Conservation (phyloP, 2,888 invertebrate genomes). For the Noctua janthina region DNA sequence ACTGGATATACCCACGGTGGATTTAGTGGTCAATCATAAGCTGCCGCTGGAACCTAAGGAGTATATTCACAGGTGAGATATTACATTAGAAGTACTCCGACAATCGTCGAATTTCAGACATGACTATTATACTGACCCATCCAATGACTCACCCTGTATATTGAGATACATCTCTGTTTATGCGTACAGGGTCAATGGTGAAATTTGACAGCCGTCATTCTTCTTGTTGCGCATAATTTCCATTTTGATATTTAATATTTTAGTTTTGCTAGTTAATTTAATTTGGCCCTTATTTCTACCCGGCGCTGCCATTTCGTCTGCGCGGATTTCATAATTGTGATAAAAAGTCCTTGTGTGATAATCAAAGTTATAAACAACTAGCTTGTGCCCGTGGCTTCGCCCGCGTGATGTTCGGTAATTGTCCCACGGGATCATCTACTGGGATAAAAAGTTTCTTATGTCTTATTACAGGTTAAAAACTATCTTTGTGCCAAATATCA, state of each 20-base stretch:
- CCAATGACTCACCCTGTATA: background rate
- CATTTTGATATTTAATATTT: background rate
- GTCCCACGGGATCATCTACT: too few relatives aligned
- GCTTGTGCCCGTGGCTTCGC: too few relatives aligned
- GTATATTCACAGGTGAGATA: constrained; percentile 94
- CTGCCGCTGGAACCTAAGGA: constrained; percentile 97
- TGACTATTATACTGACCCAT: background rate
- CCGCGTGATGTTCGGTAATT: too few relatives aligned
- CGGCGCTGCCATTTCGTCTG: too few relatives aligned
- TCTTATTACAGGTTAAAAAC: background rate
- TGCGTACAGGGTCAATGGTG: background rate
- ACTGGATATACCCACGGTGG: constrained; percentile 98
- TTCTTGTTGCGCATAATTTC: too few relatives aligned
- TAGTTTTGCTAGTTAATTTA: background rate
- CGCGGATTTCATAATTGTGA: too few relatives aligned
- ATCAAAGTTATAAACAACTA: background rate
- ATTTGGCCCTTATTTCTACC: background rate
- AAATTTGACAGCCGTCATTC: background rate
- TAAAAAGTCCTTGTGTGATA: too few relatives aligned
- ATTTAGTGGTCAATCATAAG: constrained; percentile 98
- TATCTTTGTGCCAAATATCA: too few relatives aligned
- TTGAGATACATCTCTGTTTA: background rate
- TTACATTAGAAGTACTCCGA: background rate
- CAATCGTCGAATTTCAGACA: background rate
- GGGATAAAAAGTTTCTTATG: too few relatives aligned